Percentiles rank a stretch among this genome's conserved stretches.
Evolutionary conservation across 2,797 vertebrate genomes (phyloP).

Genomic region (Chrosomus eos): DNA sequence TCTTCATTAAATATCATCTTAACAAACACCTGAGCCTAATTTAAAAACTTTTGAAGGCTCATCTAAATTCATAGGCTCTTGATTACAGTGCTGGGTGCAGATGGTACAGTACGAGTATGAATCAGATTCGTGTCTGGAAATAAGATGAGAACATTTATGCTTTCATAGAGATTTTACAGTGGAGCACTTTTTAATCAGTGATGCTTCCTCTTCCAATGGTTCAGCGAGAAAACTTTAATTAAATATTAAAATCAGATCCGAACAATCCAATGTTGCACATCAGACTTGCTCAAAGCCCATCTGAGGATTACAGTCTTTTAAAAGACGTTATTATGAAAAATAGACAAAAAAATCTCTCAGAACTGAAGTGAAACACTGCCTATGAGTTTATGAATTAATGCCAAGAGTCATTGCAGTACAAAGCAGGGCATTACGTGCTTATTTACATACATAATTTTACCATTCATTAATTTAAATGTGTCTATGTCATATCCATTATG

Average conservation of each 20-base stretch:
- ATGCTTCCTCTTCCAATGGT: background rate
- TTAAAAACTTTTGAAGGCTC: constrained; percentile 28
- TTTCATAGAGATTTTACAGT: constrained; percentile 29
- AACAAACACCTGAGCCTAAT: constrained; percentile 35
- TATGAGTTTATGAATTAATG: background rate
- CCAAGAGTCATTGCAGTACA: background rate
- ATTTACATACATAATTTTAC: constrained; percentile 9
- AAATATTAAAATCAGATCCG: background rate
- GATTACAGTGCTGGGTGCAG: constrained; percentile 33
- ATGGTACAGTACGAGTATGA: constrained; percentile 29
- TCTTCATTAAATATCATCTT: constrained; percentile 8
- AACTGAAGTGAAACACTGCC: background rate
- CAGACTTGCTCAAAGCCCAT: background rate
- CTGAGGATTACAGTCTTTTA: background rate
- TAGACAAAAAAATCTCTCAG: background rate
- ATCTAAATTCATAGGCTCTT: constrained; percentile 38
- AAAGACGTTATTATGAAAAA: background rate
- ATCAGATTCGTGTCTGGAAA: constrained; percentile 28
- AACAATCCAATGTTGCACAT: background rate
- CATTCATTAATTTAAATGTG: background rate
- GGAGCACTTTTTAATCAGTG: constrained; percentile 12
- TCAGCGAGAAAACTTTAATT: background rate
- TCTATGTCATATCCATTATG: background rate
- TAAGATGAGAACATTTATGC: constrained; percentile 2
- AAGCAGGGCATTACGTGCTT: background rate